Evolutionary conservation across 2,797 vertebrate genomes (phyloP), one percentile per base, ranked within the genome.

Genomic region (Otus scops): DNA sequence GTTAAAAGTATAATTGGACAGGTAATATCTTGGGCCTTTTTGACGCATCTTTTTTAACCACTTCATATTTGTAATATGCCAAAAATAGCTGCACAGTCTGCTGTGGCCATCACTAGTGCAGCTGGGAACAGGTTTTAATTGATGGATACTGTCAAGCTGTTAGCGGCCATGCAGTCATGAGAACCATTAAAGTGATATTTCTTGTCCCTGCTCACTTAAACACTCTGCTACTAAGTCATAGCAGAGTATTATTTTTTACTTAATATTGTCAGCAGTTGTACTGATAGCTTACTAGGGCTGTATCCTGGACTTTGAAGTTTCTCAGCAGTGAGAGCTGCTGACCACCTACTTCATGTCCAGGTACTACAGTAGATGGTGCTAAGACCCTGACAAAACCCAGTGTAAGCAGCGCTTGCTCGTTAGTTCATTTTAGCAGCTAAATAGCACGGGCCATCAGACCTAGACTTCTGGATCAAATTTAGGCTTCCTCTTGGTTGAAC

Each of bases 61-160:
- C 91, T 96, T 95, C 43, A 28, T 78, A 97, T 91, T 89, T 91
- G 89, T 84, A 76, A 82, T 45, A 56, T 91, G 94, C 54, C 93
- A 87, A 75, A 93, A 97, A 97, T 96, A 97, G 64, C 87, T 61
- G 76, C 20, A 59, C 24, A 36, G 85, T 56, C 93, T 67, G 63
- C 94, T 80, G 92, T 73, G 89, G 73, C 96, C 96, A 26, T 78
- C 14, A 9, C 45, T 22, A 27, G 50, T 88, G 94, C 92, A 81
- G 95, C 95, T 97, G 95, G 53, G 90, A 97, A 95, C 85, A 94
- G 96, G 89, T 94, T 95, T 94, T 95, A 78, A 95, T 88, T 85
- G 89, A 97, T 96, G 95, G 89, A 68, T 78, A 59, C 88, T 95
- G 97, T 96, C 92, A 77, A 32, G 68, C 75, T 90, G 86, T 83